These are phyloP conservation scores for Idaea biselata DNA, from an alignment of 2,888 invertebrate species.

Conservation along the genomic window DNA sequence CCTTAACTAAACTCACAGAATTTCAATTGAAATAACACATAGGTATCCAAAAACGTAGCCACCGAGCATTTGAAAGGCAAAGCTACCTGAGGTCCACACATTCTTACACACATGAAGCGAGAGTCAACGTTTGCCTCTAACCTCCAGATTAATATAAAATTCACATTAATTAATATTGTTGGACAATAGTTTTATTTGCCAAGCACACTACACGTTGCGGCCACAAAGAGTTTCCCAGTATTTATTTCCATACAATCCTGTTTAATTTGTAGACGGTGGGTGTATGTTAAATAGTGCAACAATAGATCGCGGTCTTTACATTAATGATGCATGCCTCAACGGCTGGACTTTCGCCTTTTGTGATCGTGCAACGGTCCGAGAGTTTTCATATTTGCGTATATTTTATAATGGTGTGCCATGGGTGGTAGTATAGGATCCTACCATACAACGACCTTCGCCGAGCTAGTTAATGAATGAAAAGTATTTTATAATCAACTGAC, in stretches of 20 bases:
- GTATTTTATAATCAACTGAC: too few species aligned
- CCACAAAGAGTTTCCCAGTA: conserved; percentile 65
- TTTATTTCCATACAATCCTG: conserved; percentile 64
- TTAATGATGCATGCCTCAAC: conserved; percentile 65
- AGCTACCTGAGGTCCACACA: neutral
- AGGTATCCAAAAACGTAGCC: conserved; percentile 1
- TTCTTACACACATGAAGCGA: conserved; percentile 7
- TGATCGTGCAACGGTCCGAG: conserved; percentile 47
- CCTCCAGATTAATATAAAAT: conserved; percentile 55
- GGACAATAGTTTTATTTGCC: conserved; percentile 71
- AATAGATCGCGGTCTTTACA: conserved; percentile 67
- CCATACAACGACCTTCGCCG: too few species aligned
- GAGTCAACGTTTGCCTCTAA: conserved; percentile 31
- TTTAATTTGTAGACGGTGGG: conserved; percentile 57
- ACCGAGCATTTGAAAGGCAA: conserved; percentile 18
- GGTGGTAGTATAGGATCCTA: too few species aligned
- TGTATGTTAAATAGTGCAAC: conserved; percentile 74
- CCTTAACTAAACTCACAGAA: neutral
- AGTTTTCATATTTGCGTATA: conserved; percentile 30
- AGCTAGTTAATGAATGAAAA: too few species aligned
- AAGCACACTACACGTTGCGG: conserved; percentile 38
- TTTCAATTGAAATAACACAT: neutral
- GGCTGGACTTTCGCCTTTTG: conserved; percentile 66
- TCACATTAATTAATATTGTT: conserved; percentile 64
- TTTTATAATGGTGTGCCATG: conserved; percentile 10